Percentiles rank a stretch among this genome's conserved stretches.
Evolutionary conservation across 2,888 invertebrate genomes (phyloP).

Genomic region (Cephonodes hylas): DNA sequence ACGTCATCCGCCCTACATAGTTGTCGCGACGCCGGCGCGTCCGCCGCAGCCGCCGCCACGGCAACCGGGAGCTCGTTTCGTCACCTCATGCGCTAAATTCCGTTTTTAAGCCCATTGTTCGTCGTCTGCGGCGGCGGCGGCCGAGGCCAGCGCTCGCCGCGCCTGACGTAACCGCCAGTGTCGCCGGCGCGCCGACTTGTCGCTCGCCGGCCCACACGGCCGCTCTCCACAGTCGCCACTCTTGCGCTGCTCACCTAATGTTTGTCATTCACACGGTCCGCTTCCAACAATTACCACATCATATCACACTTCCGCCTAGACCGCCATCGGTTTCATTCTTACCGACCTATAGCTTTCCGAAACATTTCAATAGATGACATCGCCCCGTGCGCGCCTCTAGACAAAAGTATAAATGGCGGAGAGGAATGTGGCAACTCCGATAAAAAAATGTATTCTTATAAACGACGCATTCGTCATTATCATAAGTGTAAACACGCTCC

Average conservation of each 20-base stretch:
- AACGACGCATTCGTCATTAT: slow-evolving; percentile 57
- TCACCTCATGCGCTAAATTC: slow-evolving; percentile 66
- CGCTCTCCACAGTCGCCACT: slow-evolving; percentile 40
- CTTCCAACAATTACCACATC: slow-evolving; percentile 57
- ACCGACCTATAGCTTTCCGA: not conserved
- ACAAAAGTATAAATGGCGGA: slow-evolving; percentile 18
- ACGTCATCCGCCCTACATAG: slow-evolving; percentile 68
- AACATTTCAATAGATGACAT: slow-evolving; percentile 34
- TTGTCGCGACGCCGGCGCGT: slow-evolving; percentile 47
- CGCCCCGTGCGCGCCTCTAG: slow-evolving; percentile 31
- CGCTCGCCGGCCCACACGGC: slow-evolving; percentile 41
- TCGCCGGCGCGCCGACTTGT: not conserved
- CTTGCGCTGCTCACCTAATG: slow-evolving; percentile 50
- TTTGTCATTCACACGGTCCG: slow-evolving; percentile 68
- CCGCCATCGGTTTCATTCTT: slow-evolving; percentile 33
- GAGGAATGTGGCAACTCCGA: slow-evolving; percentile 18
- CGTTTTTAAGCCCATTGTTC: slow-evolving; percentile 60
- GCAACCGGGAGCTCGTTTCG: slow-evolving; percentile 57
- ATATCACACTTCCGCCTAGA: slow-evolving; percentile 45
- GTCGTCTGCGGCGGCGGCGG: slow-evolving; percentile 34
- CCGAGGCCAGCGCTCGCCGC: slow-evolving; percentile 31
- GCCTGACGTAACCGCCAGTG: slow-evolving; percentile 41
- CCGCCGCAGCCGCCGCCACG: slow-evolving; percentile 44
- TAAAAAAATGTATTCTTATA: slow-evolving; percentile 36
- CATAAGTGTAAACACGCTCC: slow-evolving; percentile 58